phyloP scores from a whole-genome alignment of 2,113 vertebrate genomes.

The Asarcornis scutulata region DNA sequence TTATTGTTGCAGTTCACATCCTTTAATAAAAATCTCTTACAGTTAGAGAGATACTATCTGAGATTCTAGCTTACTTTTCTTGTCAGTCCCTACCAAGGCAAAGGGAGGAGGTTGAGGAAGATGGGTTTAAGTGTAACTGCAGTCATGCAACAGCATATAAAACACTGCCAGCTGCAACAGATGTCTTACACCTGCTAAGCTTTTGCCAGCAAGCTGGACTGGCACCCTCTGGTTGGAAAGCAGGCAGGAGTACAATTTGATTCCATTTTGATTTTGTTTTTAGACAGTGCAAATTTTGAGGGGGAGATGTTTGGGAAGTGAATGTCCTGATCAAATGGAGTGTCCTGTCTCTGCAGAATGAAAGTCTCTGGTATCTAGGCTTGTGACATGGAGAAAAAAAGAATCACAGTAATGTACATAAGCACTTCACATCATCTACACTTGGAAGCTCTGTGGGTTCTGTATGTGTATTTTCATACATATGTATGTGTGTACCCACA shows the following conservation, averaged over 20 bases:
- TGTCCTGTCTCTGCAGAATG: fast-evolving
- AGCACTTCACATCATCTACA: not conserved
- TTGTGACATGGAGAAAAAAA: not conserved
- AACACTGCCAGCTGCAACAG: slow-evolving; percentile 41
- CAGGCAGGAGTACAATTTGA: not conserved
- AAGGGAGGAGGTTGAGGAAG: not conserved
- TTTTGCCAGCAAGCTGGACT: not conserved
- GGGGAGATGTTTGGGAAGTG: not conserved
- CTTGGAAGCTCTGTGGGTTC: not conserved
- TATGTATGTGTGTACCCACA: not conserved
- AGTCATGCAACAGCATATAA: not conserved
- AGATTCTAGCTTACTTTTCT: not conserved
- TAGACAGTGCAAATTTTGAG: not conserved
- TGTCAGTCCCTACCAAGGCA: not conserved
- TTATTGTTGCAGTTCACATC: not conserved
- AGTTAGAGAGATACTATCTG: not conserved
- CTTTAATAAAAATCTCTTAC: slow-evolving; percentile 15
- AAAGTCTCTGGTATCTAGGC: not conserved
- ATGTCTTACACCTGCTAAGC: not conserved
- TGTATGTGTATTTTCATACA: not conserved
- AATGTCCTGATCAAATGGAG: not conserved
- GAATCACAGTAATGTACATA: not conserved
- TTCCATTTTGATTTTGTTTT: not conserved
- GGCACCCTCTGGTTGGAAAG: not conserved
- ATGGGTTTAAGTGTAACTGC: not conserved